phyloP scores from a whole-genome alignment of 2,888 invertebrate species.

The Steinernema scapterisci region DNA sequence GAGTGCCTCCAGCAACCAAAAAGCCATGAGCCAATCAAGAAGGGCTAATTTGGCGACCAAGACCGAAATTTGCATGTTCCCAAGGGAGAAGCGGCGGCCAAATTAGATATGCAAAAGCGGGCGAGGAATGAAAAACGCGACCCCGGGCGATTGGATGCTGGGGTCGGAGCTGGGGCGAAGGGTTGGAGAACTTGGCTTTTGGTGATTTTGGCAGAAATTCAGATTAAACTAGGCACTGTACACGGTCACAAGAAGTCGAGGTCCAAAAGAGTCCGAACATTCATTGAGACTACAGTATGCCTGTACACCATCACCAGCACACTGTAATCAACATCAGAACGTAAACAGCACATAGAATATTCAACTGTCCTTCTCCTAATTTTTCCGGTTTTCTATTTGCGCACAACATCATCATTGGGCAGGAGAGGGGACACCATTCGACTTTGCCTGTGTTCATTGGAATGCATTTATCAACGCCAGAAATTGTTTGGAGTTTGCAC shows the following conservation, averaged over 20 bases:
- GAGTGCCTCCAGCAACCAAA: constrained; percentile 19
- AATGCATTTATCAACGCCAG: too few relatives aligned
- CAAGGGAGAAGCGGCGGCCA: background rate
- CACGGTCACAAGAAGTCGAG: too few relatives aligned
- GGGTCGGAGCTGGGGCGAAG: background rate
- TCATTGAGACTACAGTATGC: too few relatives aligned
- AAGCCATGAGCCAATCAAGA: constrained; percentile 33
- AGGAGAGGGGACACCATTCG: too few relatives aligned
- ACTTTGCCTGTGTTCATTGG: too few relatives aligned
- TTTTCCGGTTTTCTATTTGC: too few relatives aligned
- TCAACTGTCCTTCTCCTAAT: constrained; percentile 3
- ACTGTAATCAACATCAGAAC: background rate
- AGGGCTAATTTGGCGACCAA: constrained; percentile 29
- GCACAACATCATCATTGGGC: too few relatives aligned
- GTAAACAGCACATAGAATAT: constrained; percentile 13
- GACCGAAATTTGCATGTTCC: constrained; percentile 29
- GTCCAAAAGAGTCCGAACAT: too few relatives aligned
- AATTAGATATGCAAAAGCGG: constrained; percentile 30
- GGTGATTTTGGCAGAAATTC: too few relatives aligned
- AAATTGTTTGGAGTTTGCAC: too few relatives aligned
- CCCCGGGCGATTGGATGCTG: background rate
- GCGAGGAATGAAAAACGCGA: background rate
- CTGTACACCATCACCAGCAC: background rate
- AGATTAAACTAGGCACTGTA: too few relatives aligned
- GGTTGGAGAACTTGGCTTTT: too few relatives aligned